A percentile compares a stretch with the other conserved stretches of the same genome.
Evolutionary conservation across 2,797 vertebrate species (phyloP).

Genomic region (Mus minutoides): DNA sequence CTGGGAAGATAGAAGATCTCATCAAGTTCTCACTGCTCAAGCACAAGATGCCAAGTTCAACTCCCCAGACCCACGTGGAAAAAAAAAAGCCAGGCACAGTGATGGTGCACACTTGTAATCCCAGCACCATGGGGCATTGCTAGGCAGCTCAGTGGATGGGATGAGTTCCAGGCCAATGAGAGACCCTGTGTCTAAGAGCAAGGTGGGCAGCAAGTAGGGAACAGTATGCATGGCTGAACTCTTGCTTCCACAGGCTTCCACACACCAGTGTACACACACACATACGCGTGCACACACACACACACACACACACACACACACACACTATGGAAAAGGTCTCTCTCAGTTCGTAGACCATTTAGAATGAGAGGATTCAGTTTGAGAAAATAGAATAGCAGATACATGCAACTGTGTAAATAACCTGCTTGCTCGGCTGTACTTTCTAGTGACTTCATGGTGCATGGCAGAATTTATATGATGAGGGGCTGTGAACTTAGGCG

Average conservation of each 20-base stretch:
- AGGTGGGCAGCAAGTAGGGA: neutral
- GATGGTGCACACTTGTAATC: too few species aligned
- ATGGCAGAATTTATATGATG: neutral
- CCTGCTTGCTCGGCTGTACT: neutral
- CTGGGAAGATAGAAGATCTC: neutral
- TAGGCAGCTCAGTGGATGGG: neutral
- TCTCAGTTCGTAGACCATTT: neutral
- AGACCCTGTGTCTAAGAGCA: neutral
- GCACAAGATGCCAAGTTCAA: neutral
- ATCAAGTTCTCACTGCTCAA: neutral
- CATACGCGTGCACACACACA: neutral
- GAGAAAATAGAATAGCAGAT: neutral
- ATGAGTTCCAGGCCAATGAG: neutral
- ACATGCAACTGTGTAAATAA: neutral
- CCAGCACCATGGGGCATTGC: neutral
- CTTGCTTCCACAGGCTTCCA: neutral
- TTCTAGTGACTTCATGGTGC: neutral
- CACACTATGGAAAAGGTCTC: neutral
- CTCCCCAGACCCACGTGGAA: neutral
- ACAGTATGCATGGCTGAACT: neutral
- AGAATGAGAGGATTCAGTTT: neutral
- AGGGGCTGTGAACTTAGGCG: neutral
- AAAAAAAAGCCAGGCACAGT: neutral
- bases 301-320: neutral
- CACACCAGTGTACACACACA: neutral